Evolutionary conservation across 2,797 vertebrate species (phyloP), one percentile per base, ranked within the genome.

Genomic region (Perdix hodgsoniae): DNA sequence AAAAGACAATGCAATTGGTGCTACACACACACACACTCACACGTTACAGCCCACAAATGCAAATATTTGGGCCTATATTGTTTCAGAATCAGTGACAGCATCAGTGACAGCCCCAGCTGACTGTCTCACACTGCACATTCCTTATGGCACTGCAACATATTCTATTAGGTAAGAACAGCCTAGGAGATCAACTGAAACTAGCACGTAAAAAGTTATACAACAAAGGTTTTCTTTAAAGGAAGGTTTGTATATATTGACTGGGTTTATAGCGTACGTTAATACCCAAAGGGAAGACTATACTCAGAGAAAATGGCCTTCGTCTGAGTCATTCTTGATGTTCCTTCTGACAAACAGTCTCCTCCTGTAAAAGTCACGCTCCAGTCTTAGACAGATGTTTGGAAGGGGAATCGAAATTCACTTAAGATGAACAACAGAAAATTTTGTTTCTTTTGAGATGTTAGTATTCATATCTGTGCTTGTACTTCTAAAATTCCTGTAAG

Each of bases 1-100:
- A 78, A 93, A 97, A 96, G 96, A 96, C 96, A 92, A 94, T 64
- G 78, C 91, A 96, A 93, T 97, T 98, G 98, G 98, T 98, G 97
- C 98, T 98, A 98, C 93, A 91, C 77, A 91, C 70, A 69, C 61
- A 16, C 47, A n/a, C 31, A 44, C 19, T n/a, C n/a, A 61, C 29
- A 40, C 31, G 54, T 90, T 83, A 94, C 90, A 95, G 96, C 83
- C 95, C 88, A 67, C 75, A 83, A 45, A 72, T 44, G 37, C 75
- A 84, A 90, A 54, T 86, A 66, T 59, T 85, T 90, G 89, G 94
- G 95, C 60, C 9, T 81, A n/a, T 5, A 0, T 89, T 90, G 93
- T 91, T 96, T 81, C 59, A 26, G 69, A 92, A 83, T 80, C 77
- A 42, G 76, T 83, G 87, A 77, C 90, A 85, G 92, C 92, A 83